A percentile compares a stretch with the other conserved stretches of the same genome.
These are phyloP conservation scores for Germaria angustata DNA, from an alignment of 2,888 invertebrate genomes.

Conservation along the genomic window DNA sequence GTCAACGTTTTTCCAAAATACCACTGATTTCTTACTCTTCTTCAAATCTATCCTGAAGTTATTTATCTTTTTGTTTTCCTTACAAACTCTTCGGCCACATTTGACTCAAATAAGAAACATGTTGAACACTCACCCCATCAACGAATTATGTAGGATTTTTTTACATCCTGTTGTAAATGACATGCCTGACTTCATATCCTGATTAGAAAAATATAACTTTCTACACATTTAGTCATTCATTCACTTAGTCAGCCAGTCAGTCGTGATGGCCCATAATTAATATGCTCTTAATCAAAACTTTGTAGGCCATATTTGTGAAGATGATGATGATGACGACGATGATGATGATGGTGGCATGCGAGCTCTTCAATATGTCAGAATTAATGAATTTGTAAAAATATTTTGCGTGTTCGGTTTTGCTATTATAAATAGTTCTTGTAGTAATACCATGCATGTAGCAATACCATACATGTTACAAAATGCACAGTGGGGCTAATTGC, in stretches of 20 bases:
- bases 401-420: slow-evolving; percentile 32
- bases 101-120: neutral
- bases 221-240: neutral
- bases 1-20: slow-evolving; percentile 41
- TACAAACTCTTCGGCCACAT: neutral
- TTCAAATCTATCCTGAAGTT: slow-evolving; percentile 22
- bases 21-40: neutral
- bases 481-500: no score
- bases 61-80: slow-evolving; percentile 31
- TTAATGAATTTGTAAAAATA: slow-evolving; percentile 49
- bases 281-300: slow-evolving; percentile 73
- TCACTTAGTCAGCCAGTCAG: slow-evolving; percentile 42
- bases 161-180: slow-evolving; percentile 58
- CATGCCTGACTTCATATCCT: slow-evolving; percentile 65
- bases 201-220: slow-evolving; percentile 50
- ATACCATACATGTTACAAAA: no score
- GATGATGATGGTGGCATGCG: slow-evolving; percentile 11
- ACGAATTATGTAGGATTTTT: slow-evolving; percentile 14
- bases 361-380: slow-evolving; percentile 28
- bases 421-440: no score
- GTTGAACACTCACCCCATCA: slow-evolving; percentile 28
- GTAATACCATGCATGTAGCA: no score
- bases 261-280: slow-evolving; percentile 75
- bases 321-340: neutral
- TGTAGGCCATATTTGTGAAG: slow-evolving; percentile 57